Conservation (phyloP, 2,888 invertebrate genomes). For the Synanthedon vespiformis region DNA sequence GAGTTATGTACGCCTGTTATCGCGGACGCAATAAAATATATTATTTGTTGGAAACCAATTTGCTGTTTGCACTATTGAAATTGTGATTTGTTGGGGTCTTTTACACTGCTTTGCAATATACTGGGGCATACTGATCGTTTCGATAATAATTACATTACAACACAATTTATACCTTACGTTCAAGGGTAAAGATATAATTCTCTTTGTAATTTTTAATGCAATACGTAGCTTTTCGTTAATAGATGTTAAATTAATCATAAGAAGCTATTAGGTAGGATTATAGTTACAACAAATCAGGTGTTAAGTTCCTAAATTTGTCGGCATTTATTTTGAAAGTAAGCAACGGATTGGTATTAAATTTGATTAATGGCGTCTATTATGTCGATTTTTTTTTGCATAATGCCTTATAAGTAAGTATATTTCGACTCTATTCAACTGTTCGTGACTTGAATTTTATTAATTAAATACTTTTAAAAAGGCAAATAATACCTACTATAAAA, state of each 20-base stretch:
- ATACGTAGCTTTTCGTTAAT: not conserved
- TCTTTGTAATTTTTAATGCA: not conserved
- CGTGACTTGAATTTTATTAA: too few species aligned
- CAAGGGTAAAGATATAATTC: too few species aligned
- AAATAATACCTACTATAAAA: too few species aligned
- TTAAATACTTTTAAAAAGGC: too few species aligned
- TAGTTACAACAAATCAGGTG: not conserved
- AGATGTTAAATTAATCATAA: not conserved
- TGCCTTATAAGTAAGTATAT: too few species aligned
- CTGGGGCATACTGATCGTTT: not conserved
- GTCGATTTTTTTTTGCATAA: too few species aligned
- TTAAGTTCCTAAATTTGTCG: not conserved
- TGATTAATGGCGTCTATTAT: not conserved
- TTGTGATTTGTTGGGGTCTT: constrained; percentile 41
- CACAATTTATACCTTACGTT: not conserved
- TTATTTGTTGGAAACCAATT: constrained; percentile 62
- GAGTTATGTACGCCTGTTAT: constrained; percentile 54
- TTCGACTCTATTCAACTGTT: too few species aligned
- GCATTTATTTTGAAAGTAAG: not conserved
- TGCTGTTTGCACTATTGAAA: constrained; percentile 40
- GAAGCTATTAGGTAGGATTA: not conserved
- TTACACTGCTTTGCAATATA: not conserved
- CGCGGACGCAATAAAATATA: constrained; percentile 57
- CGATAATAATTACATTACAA: not conserved
- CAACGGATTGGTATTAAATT: not conserved